Evolutionary conservation across 2,888 invertebrate species (phyloP), one percentile per base, ranked within the genome.

Genomic region (Chydorus sphaericus): DNA sequence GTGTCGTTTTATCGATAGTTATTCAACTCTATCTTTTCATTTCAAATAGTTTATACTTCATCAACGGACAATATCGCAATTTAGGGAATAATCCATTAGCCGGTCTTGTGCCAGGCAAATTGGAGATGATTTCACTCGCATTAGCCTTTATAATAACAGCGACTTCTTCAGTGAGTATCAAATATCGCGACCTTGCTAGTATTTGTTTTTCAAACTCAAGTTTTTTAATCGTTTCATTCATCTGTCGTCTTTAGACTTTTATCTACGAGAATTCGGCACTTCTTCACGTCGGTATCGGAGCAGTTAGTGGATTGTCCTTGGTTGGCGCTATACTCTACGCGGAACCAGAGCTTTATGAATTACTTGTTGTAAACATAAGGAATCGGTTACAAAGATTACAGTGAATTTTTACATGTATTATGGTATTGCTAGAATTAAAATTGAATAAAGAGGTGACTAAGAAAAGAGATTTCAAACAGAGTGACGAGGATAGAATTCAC

Each of bases 41-140:
- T 2, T 31, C n/a, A n/a, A n/a, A n/a, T 33, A 83, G 83, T 70
- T 70, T 80, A 58, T 74, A 75, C 65, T 85, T 79, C 66, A 88
- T 88, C 62, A 73, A 73, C 58, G 75, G 75, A 54, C 81, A 83
- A 70, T 85, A 82, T 64, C 75, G 74, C 63, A 74, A 75, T 26
- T 78, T 83, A n/a, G 69, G 71, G 56, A 78, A 80, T 63, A 77
- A 76, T 65, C 88, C 88, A 8, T 68, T 88, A 55, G 70, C 74
- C 55, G 85, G 85, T 26, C 71, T 87, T 23, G 72, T 79, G 65
- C 86, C 86, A 29, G 82, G 80, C 52, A 78, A 77, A 66, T 68
- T 77, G 51, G 87, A 86, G 67, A 67, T 80, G 31, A 63, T 73
- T 26, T 71, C 77, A 49, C 72, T 87, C 56, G 66, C 79, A 59